Evolutionary conservation across 2,888 invertebrate genomes (phyloP).

Genomic region (Adineta ricciae): DNA sequence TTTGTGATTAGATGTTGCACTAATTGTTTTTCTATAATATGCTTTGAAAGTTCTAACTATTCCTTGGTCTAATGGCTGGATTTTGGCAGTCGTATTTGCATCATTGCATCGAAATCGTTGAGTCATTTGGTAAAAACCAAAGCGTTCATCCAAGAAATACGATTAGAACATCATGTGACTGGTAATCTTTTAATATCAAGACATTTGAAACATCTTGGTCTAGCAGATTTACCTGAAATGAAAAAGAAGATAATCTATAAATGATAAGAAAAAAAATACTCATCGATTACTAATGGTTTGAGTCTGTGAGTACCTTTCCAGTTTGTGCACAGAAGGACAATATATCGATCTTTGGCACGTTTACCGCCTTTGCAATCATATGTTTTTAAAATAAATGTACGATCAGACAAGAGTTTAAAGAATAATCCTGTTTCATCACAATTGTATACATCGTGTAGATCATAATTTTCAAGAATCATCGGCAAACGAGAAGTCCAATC

Average conservation of each 20-base stretch:
- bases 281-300: conserved; percentile 35
- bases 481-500: neutral
- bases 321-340: conserved; percentile 34
- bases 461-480: conserved; percentile 9
- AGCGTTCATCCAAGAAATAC: conserved; percentile 28
- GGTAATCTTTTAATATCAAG: conserved; percentile 19
- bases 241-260: neutral
- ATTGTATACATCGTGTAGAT: conserved; percentile 34
- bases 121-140: conserved; percentile 25
- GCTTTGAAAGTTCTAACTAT: neutral
- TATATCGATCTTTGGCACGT: conserved; percentile 36
- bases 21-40: neutral
- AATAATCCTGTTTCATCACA: conserved; percentile 35
- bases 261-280: conserved; percentile 2
- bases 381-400: conserved; percentile 30
- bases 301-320: conserved; percentile 35
- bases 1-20: neutral
- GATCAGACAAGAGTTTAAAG: conserved; percentile 34
- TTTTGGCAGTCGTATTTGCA: neutral
- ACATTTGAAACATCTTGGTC: conserved; percentile 29
- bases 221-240: neutral
- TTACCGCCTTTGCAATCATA: conserved; percentile 35
- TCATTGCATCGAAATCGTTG: neutral
- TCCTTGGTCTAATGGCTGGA: conserved; percentile 22
- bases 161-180: conserved; percentile 17